Conservation (phyloP, 2,888 invertebrate genomes). For the Pterobdella sp. region DNA sequence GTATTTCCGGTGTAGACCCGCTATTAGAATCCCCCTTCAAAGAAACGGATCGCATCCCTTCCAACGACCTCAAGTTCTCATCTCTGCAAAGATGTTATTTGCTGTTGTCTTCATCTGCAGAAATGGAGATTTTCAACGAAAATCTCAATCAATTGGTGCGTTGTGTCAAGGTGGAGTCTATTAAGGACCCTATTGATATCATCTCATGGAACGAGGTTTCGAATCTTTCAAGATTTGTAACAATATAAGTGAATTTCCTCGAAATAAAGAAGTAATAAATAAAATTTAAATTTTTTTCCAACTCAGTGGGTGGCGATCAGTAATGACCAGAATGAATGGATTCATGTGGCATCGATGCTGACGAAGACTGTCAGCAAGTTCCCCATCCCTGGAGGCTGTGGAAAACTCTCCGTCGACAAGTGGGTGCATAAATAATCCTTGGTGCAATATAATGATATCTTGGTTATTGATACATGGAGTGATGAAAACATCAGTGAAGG, state of each 20-base stretch:
- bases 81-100: not conserved
- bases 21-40: not conserved
- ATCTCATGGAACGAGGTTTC: not conserved
- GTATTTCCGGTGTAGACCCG: not conserved
- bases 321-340: not conserved
- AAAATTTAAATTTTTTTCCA: no score
- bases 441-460: not conserved
- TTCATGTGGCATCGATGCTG: not conserved
- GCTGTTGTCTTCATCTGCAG: not conserved
- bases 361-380: conserved; percentile 8
- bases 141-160: not conserved
- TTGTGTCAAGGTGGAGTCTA: not conserved
- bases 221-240: not conserved
- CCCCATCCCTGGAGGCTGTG: conserved; percentile 3
- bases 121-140: conserved; percentile 13
- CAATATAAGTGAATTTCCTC: not conserved
- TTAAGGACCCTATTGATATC: not conserved
- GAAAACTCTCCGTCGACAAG: not conserved
- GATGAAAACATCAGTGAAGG: not conserved
- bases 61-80: not conserved
- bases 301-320: conserved; percentile 17
- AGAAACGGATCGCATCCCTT: not conserved
- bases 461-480: not conserved
- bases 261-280: no score
- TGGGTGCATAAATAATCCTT: not conserved